A percentile compares a stretch with the other conserved stretches of the same genome.
Conservation (phyloP, 37 sponge, comb jelly and placozoan genomes). For the Amphimedon queenslandica region DNA sequence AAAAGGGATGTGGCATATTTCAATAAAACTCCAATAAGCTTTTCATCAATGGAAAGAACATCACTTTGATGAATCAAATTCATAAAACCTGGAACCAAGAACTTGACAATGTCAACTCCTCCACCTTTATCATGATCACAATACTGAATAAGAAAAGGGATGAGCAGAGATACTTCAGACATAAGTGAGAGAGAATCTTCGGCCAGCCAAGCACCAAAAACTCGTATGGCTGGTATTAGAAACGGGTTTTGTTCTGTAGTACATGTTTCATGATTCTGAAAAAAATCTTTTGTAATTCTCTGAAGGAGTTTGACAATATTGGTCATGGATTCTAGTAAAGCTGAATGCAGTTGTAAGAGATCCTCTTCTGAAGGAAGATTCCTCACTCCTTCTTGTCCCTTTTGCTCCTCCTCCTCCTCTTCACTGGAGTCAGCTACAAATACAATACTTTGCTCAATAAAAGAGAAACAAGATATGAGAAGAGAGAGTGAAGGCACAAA, state of each 20-base stretch:
- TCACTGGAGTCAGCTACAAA: slow-evolving; percentile 10
- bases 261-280: background rate
- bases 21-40: background rate
- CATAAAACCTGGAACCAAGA: background rate
- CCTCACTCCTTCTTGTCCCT: no score
- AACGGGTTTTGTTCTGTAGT: background rate
- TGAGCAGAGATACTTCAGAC: slow-evolving; percentile 31
- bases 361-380: slow-evolving; percentile 30
- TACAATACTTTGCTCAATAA: slow-evolving; percentile 40
- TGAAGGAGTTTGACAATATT: slow-evolving; percentile 30
- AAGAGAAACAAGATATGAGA: slow-evolving; percentile 45
- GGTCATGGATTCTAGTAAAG: slow-evolving; percentile 48
- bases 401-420: no score
- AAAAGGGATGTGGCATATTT: background rate
- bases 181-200: slow-evolving; percentile 56
- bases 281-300: background rate
- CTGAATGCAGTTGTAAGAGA: slow-evolving; percentile 52
- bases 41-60: background rate
- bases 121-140: slow-evolving; percentile 11
- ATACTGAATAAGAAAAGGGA: slow-evolving; percentile 51
- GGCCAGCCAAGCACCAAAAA: slow-evolving; percentile 82
- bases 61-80: no score
- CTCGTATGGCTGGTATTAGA: slow-evolving; percentile 27
- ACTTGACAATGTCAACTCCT: background rate
- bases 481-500: no score